Evolutionary conservation across 2,888 invertebrate species (phyloP), one percentile per base, ranked within the genome.

Genomic region (Drosophila rellima): DNA sequence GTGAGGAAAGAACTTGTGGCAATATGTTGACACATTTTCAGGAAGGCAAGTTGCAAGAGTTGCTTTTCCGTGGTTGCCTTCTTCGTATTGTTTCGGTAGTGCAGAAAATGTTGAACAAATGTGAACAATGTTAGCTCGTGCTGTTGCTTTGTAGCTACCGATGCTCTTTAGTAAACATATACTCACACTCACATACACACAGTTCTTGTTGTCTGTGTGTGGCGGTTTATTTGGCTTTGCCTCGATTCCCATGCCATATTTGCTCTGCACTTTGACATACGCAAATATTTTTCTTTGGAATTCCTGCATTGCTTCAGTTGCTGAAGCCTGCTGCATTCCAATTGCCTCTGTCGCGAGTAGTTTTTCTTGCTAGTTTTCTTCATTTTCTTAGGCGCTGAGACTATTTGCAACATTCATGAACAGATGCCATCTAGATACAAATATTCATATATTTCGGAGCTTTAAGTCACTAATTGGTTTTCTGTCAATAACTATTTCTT

Each of bases 241-340:
- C 48, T 23, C 33, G 44, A 59, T 55, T 66, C 80, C 50, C 64
- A 67, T 73, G 59, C 51, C 51, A 80, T 80, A 74, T 73, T 76
- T 80, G 54, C 55, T 56, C 20, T 74, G 56, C 73, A 70, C 71
- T 77, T 86, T 77, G 68, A 63, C 69, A 51, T 45, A 67, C 52
- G 51, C 62, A 80, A 73, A 82, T 80, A 80, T 73, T 75, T 80
- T 65, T 47, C 29, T 55, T 60, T 56, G 37, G 40, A 40, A 44
- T 59, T 70, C 55, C 40, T 52, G 17, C 17, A 7, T 17, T 37
- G 47, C 31, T 48, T 40, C 20, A 18, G 42, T 13, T 35, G 1
- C n/a, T n/a, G 29, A 10, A 15, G 18, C 18, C 40, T 11, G 11
- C 11, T 40, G 18, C 17, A 40, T 40, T 18, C 15, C 33, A 31